Percentiles rank a stretch among this genome's conserved stretches.
Conservation (phyloP, 1,140 invertebrate species). For the Papilio polyxenes region DNA sequence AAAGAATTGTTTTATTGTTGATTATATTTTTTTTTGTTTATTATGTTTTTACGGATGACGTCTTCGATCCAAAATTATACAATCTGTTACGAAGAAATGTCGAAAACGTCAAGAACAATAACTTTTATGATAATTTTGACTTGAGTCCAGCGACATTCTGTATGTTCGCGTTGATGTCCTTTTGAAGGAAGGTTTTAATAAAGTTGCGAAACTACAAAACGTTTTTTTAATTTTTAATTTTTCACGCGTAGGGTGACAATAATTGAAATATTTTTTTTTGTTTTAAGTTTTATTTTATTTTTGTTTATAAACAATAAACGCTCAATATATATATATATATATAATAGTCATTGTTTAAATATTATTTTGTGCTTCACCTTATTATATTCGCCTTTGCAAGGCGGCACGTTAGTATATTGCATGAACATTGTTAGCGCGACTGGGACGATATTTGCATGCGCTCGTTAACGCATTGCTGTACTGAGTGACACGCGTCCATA, state of each 20-base stretch:
- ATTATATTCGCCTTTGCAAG: conserved; percentile 47
- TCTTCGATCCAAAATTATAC: neutral
- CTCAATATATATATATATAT: too few relatives aligned
- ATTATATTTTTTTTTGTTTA: neutral
- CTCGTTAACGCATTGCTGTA: conserved; percentile 72
- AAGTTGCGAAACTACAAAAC: neutral
- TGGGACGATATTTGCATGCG: conserved; percentile 70
- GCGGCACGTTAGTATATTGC: conserved; percentile 43
- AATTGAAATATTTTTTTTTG: too few relatives aligned
- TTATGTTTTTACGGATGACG: neutral
- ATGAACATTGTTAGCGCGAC: conserved; percentile 67
- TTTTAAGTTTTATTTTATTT: too few relatives aligned
- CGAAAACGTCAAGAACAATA: neutral
- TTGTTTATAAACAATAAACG: too few relatives aligned
- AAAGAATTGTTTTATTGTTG: neutral
- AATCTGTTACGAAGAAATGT: neutral
- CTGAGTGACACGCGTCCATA: conserved; percentile 67
- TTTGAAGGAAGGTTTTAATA: neutral
- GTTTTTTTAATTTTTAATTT: neutral
- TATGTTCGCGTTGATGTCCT: neutral
- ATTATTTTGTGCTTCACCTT: neutral
- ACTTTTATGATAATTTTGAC: too few relatives aligned
- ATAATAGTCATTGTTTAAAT: neutral
- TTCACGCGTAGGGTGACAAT: neutral
- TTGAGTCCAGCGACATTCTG: neutral